A percentile compares a stretch with the other conserved stretches of the same genome.
phyloP scores from a whole-genome alignment of 2,888 invertebrate genomes.

The Gandaritis pyraliata region DNA sequence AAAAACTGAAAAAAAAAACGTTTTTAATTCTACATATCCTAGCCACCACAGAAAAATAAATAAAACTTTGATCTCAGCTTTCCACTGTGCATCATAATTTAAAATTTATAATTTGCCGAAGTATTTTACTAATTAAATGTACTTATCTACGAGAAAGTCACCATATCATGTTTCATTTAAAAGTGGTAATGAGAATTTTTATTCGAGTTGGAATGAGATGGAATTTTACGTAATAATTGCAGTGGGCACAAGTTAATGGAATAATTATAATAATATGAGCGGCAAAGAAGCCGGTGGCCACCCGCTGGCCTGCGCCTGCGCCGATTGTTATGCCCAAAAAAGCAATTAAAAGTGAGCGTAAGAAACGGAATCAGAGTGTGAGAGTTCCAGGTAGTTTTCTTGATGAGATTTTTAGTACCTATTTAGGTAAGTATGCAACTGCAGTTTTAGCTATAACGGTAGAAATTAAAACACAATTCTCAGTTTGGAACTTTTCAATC shows the following conservation, averaged over 20 bases:
- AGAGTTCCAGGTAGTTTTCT: slow-evolving; percentile 41
- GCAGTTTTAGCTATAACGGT: background rate
- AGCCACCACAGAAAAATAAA: too few species aligned
- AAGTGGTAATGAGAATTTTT: slow-evolving; percentile 41
- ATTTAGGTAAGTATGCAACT: background rate
- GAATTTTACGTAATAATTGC: slow-evolving; percentile 75
- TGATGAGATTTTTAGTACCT: slow-evolving; percentile 4
- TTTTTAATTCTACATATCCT: too few species aligned
- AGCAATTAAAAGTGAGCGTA: slow-evolving; percentile 77
- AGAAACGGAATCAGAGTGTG: slow-evolving; percentile 69
- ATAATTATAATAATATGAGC: slow-evolving; percentile 81
- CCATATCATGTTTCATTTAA: slow-evolving; percentile 21
- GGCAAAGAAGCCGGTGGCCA: slow-evolving; percentile 76
- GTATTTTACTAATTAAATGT: slow-evolving; percentile 5
- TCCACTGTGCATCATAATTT: too few species aligned
- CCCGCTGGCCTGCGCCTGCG: slow-evolving; percentile 73
- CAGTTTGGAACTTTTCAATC: too few species aligned
- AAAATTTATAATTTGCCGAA: background rate
- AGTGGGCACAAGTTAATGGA: slow-evolving; percentile 77
- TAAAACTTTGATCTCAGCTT: too few species aligned
- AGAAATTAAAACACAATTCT: too few species aligned
- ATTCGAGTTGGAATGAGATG: slow-evolving; percentile 58
- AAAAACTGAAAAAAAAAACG: too few species aligned
- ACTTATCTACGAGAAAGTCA: slow-evolving; percentile 17
- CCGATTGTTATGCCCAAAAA: slow-evolving; percentile 79